Percentiles rank a stretch among this genome's conserved stretches.
phyloP scores from a whole-genome alignment of 2,888 invertebrate genomes.

The Eulithis testata region DNA sequence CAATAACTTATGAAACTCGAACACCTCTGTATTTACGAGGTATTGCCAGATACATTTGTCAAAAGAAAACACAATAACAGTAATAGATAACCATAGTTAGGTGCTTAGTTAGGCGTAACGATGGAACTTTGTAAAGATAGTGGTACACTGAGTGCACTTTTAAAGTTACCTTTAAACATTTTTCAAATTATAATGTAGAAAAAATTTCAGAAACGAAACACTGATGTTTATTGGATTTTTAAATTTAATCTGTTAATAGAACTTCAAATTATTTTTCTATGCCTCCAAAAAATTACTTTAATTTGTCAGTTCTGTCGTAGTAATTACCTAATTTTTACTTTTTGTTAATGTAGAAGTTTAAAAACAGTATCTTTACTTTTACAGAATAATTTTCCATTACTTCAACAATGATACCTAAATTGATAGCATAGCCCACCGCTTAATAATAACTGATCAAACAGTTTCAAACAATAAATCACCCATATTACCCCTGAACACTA shows the following conservation, averaged over 20 bases:
- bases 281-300: no score
- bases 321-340: no score
- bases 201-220: no score
- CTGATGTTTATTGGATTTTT: no score
- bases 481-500: slow-evolving; percentile 24
- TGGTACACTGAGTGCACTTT: slow-evolving; percentile 46
- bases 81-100: slow-evolving; percentile 81
- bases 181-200: neutral
- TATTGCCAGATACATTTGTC: slow-evolving; percentile 64
- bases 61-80: slow-evolving; percentile 78
- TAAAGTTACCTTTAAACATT: neutral
- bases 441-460: slow-evolving; percentile 6
- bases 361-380: no score
- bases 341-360: no score
- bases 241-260: no score
- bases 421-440: neutral
- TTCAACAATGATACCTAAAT: neutral
- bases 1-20: slow-evolving; percentile 21
- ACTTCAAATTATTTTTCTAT: no score
- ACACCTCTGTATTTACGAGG: slow-evolving; percentile 26
- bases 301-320: no score
- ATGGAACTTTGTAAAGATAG: slow-evolving; percentile 48
- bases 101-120: slow-evolving; percentile 74
- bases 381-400: no score
- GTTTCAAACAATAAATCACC: slow-evolving; percentile 18